phyloP scores from a whole-genome alignment of 37 sponge, comb jelly and placozoan species.

The Eunapius fragilis region DNA sequence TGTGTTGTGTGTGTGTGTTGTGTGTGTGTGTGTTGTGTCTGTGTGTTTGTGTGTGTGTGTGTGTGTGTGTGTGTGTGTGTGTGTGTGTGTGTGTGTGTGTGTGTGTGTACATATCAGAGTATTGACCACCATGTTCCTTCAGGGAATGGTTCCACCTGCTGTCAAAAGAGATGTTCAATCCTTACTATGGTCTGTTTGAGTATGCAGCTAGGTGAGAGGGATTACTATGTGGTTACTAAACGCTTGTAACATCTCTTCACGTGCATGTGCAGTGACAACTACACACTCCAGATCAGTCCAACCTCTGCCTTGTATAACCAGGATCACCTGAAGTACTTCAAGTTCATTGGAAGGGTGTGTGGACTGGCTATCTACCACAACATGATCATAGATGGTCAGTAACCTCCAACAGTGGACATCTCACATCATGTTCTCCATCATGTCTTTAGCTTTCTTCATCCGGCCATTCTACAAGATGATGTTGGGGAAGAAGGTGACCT shows the following conservation, averaged over 20 bases:
- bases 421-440: neutral
- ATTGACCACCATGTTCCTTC: neutral
- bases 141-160: conserved; percentile 98
- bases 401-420: neutral
- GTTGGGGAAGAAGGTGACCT: conserved; percentile 73
- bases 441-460: conserved; percentile 91
- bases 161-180: conserved; percentile 99
- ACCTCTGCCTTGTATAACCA: conserved; percentile 93
- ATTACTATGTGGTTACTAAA: neutral
- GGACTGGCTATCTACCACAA: conserved; percentile 98
- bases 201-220: conserved; percentile 91
- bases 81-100: neutral
- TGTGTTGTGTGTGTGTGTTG: neutral
- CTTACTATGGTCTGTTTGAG: conserved; percentile 99
- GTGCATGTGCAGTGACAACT: conserved; percentile 86
- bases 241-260: neutral
- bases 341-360: conserved; percentile 92
- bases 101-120: neutral
- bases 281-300: conserved; percentile 98
- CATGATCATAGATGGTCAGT: conserved; percentile 94
- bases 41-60: neutral
- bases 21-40: neutral
- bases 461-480: conserved; percentile 99
- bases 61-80: neutral
- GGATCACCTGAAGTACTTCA: conserved; percentile 89